Evolutionary conservation across 2,113 vertebrate species (phyloP).

Genomic region (Empidonax traillii): DNA sequence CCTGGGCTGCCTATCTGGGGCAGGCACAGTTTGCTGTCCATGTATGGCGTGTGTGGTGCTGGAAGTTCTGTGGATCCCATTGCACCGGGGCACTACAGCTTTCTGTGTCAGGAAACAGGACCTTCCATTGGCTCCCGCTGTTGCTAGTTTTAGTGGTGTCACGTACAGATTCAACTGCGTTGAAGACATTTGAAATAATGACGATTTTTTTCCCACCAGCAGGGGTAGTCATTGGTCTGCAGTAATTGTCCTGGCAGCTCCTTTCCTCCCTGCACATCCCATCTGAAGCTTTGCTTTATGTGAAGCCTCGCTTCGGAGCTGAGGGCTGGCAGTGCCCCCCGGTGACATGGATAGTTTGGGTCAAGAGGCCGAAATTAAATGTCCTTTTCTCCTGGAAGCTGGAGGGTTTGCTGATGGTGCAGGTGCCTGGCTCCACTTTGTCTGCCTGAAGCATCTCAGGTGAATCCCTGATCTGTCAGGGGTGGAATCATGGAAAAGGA

Average conservation of each 20-base stretch:
- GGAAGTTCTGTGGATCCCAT: neutral
- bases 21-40: neutral
- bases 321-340: neutral
- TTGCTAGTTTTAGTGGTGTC: neutral
- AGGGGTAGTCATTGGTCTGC: constrained; percentile 62
- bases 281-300: neutral
- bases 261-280: neutral
- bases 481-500: neutral
- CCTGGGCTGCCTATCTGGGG: neutral
- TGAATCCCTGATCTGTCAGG: neutral
- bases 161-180: neutral
- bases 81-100: neutral
- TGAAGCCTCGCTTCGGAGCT: neutral
- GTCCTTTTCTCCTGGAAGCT: neutral
- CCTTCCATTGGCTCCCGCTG: fast-evolving
- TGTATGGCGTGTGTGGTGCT: neutral
- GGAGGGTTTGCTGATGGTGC: fast-evolving
- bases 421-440: neutral
- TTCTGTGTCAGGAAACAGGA: neutral
- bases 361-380: neutral
- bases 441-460: neutral
- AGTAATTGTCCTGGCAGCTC: neutral
- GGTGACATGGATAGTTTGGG: neutral
- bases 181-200: neutral
- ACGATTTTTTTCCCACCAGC: constrained; percentile 37